phyloP scores from a whole-genome alignment of 2,113 vertebrate species.

The Pao palembangensis region DNA sequence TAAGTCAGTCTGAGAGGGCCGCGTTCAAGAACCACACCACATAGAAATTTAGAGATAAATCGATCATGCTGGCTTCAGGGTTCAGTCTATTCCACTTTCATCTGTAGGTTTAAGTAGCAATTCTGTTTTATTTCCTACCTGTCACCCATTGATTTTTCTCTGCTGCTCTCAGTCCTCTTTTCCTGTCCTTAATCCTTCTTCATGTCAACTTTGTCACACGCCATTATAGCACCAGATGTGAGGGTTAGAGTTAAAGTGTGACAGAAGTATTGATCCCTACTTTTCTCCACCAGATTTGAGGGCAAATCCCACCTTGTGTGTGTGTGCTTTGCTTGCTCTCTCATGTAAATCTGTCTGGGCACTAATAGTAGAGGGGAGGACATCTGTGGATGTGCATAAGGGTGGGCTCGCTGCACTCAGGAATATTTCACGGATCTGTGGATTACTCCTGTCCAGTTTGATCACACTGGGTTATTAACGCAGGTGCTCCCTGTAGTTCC shows the following conservation, averaged over 20 bases:
- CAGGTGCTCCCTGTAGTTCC: background rate
- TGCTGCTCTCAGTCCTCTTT: background rate
- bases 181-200: no score
- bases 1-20: conserved; percentile 13
- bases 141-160: background rate
- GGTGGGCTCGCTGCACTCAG: background rate
- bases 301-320: conserved; percentile 41
- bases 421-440: background rate
- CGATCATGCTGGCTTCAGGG: no score
- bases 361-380: background rate
- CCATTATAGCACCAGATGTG: conserved; percentile 14
- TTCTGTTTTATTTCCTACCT: conserved; percentile 7
- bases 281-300: conserved; percentile 40
- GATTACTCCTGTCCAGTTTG: background rate
- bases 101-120: background rate
- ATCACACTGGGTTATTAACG: background rate
- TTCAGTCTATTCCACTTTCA: background rate
- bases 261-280: conserved; percentile 14
- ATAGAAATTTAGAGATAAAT: no score
- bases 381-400: background rate
- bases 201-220: conserved; percentile 4
- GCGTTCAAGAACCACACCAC: no score
- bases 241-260: conserved; percentile 13
- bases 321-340: conserved; percentile 19
- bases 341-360: conserved; percentile 19